These are phyloP conservation scores for Pelosia muscerda DNA, from an alignment of 2,888 invertebrate genomes.

Conservation along the genomic window DNA sequence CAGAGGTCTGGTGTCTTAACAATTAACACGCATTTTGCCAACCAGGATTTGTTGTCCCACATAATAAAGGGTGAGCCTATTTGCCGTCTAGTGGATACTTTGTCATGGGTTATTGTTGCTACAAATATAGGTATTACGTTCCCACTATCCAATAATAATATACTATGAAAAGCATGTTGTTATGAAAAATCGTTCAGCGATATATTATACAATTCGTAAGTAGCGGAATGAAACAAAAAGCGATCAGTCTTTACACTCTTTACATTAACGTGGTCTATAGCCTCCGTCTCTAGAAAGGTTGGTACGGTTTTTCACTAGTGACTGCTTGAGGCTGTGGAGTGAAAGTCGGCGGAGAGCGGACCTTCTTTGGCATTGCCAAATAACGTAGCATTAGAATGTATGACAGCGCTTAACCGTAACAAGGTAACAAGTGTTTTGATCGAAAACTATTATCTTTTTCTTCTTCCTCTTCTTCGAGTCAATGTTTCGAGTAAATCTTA, in stretches of 20 bases:
- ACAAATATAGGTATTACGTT: too few species aligned
- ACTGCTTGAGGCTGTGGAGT: constrained; percentile 67
- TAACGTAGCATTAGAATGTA: constrained; percentile 61
- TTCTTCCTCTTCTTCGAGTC: too few species aligned
- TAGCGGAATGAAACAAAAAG: not conserved
- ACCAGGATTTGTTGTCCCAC: too few species aligned
- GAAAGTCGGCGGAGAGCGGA: constrained; percentile 74
- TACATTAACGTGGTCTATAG: constrained; percentile 38
- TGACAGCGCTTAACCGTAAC: constrained; percentile 39
- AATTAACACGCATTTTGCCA: too few species aligned
- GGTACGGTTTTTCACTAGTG: constrained; percentile 74
- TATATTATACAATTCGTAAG: not conserved
- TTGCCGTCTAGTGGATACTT: too few species aligned
- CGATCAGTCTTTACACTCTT: constrained; percentile 31
- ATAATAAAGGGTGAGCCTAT: too few species aligned
- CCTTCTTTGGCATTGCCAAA: constrained; percentile 77
- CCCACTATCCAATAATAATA: too few species aligned
- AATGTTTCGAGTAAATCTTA: too few species aligned
- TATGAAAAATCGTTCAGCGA: not conserved
- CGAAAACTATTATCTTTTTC: not conserved
- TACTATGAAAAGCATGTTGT: too few species aligned
- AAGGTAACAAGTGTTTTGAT: constrained; percentile 41
- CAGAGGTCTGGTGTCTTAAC: too few species aligned
- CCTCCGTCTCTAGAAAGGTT: constrained; percentile 66
- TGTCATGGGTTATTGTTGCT: too few species aligned